phyloP scores from a whole-genome alignment of 2,797 vertebrate genomes.

The Arctocebus calabarensis region DNA sequence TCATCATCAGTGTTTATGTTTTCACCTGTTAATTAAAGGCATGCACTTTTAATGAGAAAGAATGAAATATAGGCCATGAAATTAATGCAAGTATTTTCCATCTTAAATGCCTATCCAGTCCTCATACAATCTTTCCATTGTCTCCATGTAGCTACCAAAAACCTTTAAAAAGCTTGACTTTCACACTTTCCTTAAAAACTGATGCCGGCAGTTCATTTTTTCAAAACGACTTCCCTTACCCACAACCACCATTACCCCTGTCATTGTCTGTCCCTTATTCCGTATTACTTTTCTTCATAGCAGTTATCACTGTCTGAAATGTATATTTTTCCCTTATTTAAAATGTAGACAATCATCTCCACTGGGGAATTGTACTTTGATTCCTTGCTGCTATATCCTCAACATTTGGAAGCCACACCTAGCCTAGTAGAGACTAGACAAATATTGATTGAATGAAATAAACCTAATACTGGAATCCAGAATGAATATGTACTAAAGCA shows the following conservation, averaged over 20 bases:
- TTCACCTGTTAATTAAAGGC: conserved; percentile 28
- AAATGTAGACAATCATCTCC: neutral
- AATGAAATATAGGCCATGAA: neutral
- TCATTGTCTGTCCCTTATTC: neutral
- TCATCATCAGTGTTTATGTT: neutral
- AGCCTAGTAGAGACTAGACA: neutral
- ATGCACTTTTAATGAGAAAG: neutral
- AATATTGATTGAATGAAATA: conserved; percentile 14
- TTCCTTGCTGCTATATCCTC: neutral
- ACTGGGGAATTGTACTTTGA: neutral
- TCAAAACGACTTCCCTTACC: conserved; percentile 3
- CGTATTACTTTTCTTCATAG: neutral
- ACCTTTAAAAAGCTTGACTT: neutral
- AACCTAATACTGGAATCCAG: neutral
- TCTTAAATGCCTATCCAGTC: neutral
- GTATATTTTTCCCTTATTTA: neutral
- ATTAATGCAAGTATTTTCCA: neutral
- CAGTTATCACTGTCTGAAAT: neutral
- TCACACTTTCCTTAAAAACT: neutral
- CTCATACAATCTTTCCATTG: neutral
- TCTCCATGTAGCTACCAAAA: conserved; percentile 25
- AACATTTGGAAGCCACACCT: conserved; percentile 9
- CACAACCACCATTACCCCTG: neutral
- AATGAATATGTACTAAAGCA: neutral
- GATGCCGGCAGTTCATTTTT: neutral